Evolutionary conservation across 2,888 invertebrate genomes (phyloP).

Genomic region (Masnerella sp.): DNA sequence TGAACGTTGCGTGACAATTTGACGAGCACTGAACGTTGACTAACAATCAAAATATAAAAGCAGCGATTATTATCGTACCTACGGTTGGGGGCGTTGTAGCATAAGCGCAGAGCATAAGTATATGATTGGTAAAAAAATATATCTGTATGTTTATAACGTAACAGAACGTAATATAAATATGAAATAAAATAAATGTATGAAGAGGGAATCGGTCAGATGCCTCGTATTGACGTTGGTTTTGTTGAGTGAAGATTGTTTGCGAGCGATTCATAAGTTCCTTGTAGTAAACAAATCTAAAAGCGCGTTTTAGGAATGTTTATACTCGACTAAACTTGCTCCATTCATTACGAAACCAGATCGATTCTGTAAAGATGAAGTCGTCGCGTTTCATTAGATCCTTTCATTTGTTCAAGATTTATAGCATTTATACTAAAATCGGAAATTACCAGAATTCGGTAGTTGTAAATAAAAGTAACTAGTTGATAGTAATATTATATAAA

Average conservation of each 20-base stretch:
- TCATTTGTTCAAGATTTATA: no score
- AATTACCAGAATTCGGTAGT: no score
- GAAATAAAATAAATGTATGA: constrained; percentile 21
- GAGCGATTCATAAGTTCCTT: no score
- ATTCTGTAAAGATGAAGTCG: no score
- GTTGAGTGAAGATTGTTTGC: no score
- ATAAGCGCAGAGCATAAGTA: constrained; percentile 33
- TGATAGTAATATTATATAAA: no score
- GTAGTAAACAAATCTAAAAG: constrained; percentile 50
- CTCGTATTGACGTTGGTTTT: no score
- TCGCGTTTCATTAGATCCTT: no score
- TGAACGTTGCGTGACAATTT: constrained; percentile 7
- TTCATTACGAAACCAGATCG: no score
- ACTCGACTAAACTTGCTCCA: constrained; percentile 18
- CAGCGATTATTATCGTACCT: constrained; percentile 31
- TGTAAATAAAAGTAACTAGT: no score
- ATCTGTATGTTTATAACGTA: constrained; percentile 28
- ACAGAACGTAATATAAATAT: constrained; percentile 38
- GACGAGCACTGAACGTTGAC: constrained; percentile 25
- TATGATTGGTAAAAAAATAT: constrained; percentile 30
- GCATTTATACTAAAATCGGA: no score
- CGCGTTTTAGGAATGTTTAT: constrained; percentile 50
- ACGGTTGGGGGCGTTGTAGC: constrained; percentile 28
- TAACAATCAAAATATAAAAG: constrained; percentile 32
- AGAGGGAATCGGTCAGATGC: no score